These are phyloP conservation scores for Mactromeris polynyma DNA, from an alignment of 2,888 invertebrate genomes.

Conservation along the genomic window DNA sequence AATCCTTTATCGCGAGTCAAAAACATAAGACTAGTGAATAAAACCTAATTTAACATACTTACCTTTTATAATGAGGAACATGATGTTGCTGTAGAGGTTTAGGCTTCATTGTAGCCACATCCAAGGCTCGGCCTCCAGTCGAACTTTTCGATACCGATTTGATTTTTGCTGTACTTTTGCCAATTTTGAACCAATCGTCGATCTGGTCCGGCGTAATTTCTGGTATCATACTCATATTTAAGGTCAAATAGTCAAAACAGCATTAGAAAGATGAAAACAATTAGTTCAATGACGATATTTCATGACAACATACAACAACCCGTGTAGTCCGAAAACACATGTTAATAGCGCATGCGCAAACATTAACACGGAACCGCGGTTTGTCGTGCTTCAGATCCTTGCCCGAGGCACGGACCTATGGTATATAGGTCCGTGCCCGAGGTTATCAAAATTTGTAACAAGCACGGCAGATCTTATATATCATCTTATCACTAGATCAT, in stretches of 20 bases:
- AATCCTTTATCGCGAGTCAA: neutral
- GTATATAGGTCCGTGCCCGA: too few species aligned
- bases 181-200: slow-evolving; percentile 84
- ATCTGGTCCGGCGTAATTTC: slow-evolving; percentile 82
- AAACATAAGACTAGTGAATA: neutral
- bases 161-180: slow-evolving; percentile 74
- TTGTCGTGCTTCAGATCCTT: too few species aligned
- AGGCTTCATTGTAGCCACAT: slow-evolving; percentile 75
- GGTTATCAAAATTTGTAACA: too few species aligned
- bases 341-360: neutral
- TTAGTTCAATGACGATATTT: neutral
- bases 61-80: slow-evolving; percentile 80
- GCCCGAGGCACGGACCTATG: too few species aligned
- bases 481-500: too few species aligned
- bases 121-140: slow-evolving; percentile 73
- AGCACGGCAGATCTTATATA: too few species aligned
- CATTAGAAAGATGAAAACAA: neutral
- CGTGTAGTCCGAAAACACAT: neutral
- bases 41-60: neutral
- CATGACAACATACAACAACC: too few species aligned
- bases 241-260: neutral
- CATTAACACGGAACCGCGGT: too few species aligned
- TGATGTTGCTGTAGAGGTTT: slow-evolving; percentile 50
- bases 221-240: slow-evolving; percentile 75
- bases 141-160: slow-evolving; percentile 70